A percentile compares a stretch with the other conserved stretches of the same genome.
These are phyloP conservation scores for Zaprionus lineosus DNA, from an alignment of 2,888 invertebrate genomes.

Conservation along the genomic window DNA sequence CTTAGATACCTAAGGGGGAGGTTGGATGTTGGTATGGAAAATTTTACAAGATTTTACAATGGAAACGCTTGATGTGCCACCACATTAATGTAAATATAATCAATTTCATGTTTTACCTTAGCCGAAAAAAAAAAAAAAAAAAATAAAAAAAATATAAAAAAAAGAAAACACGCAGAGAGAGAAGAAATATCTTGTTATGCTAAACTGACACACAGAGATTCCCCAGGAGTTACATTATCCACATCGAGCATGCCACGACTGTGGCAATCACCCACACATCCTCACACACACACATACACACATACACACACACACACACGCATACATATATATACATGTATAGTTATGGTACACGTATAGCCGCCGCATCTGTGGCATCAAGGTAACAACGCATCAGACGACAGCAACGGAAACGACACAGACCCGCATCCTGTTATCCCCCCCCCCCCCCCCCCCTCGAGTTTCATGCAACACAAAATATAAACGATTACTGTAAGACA, in stretches of 20 bases:
- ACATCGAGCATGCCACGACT: constrained; percentile 46
- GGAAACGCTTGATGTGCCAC: constrained; percentile 71
- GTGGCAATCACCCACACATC: constrained; percentile 13
- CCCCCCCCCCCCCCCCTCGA: constrained; percentile 4
- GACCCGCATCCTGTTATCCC: constrained; percentile 30
- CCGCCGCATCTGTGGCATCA: constrained; percentile 58
- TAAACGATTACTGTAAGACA: constrained; percentile 79
- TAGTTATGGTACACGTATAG: constrained; percentile 11
- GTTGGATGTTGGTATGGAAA: constrained; percentile 8
- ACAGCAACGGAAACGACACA: constrained; percentile 64
- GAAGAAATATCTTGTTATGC: constrained; percentile 78
- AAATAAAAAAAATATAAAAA: constrained; percentile 1
- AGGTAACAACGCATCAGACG: constrained; percentile 68
- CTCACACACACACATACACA: constrained; percentile 13
- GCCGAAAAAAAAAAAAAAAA: constrained; percentile 49
- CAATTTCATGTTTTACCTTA: constrained; percentile 78
- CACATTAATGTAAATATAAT: constrained; percentile 80
- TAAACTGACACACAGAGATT: constrained; percentile 80
- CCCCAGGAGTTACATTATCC: constrained; percentile 80
- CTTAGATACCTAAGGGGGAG: background rate
- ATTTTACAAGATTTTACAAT: constrained; percentile 60
- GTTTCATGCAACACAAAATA: constrained; percentile 64
- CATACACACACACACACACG: constrained; percentile 11
- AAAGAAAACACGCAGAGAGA: constrained; percentile 35
- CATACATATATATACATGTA: constrained; percentile 7